Conservation (phyloP, 2,888 invertebrate species). For the Taphrorychus bicolor region DNA sequence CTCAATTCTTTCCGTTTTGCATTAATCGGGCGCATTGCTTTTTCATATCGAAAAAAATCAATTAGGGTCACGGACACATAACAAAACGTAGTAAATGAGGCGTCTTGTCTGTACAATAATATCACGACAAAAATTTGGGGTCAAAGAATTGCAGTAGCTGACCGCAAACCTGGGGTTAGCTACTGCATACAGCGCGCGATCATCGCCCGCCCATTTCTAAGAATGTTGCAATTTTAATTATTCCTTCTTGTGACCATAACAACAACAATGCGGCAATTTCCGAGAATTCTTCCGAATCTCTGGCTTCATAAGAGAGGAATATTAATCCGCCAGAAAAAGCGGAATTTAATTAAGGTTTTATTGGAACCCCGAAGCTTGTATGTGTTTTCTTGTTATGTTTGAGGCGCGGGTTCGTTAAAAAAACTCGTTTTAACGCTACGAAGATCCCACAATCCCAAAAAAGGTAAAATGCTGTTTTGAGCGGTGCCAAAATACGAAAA, state of each 20-base stretch:
- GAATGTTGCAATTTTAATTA: too few relatives aligned
- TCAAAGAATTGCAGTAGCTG: too few relatives aligned
- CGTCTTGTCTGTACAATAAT: too few relatives aligned
- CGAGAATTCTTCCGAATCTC: not conserved
- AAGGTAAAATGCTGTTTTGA: not conserved
- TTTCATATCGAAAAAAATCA: not conserved
- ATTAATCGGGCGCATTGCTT: not conserved
- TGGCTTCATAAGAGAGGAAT: not conserved
- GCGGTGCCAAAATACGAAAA: not conserved
- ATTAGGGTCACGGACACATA: constrained; percentile 4
- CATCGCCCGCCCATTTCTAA: too few relatives aligned
- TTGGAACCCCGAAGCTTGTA: not conserved
- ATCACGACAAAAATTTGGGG: too few relatives aligned
- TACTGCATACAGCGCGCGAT: too few relatives aligned
- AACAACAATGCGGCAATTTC: too few relatives aligned
- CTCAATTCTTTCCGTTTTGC: not conserved
- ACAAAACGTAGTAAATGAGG: not conserved
- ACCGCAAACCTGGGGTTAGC: too few relatives aligned
- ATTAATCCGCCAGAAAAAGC: not conserved
- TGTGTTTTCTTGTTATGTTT: not conserved
- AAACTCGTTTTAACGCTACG: not conserved
- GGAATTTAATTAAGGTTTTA: constrained; percentile 4
- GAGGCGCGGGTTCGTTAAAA: not conserved
- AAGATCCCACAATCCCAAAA: not conserved
- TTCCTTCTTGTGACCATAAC: too few relatives aligned